A percentile compares a stretch with the other conserved stretches of the same genome.
phyloP scores from a whole-genome alignment of 2,113 vertebrate species.

The Prolemur simus region DNA sequence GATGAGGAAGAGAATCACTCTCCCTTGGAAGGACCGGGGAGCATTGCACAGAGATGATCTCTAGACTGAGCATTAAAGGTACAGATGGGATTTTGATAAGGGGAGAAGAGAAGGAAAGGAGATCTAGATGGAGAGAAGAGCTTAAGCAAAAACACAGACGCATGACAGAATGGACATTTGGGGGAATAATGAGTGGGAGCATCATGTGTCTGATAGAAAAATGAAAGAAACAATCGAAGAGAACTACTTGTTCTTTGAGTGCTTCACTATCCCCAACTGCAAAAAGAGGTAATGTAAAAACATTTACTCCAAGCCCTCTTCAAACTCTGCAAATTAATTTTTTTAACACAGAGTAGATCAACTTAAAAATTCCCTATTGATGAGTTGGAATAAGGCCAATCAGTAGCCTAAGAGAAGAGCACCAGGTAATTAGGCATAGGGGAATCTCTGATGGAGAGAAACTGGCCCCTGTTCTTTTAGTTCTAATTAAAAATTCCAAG shows the following conservation, averaged over 20 bases:
- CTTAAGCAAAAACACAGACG: too few relatives aligned
- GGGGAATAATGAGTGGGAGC: too few relatives aligned
- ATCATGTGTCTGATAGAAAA: background rate
- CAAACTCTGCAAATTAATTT: background rate
- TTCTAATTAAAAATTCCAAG: background rate
- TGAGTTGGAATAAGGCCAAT: background rate
- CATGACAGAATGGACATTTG: rapidly evolving
- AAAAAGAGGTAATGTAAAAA: background rate
- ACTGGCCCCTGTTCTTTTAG: background rate
- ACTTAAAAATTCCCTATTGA: background rate
- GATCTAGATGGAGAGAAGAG: background rate
- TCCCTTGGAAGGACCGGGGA: background rate
- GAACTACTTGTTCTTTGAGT: background rate
- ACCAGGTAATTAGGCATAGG: background rate
- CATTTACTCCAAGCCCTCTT: background rate
- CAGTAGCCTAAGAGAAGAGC: background rate
- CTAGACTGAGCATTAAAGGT: background rate
- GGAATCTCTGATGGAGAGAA: background rate
- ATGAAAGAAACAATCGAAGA: background rate
- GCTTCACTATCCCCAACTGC: background rate
- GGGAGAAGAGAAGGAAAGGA: background rate
- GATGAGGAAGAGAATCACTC: background rate
- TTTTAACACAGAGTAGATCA: background rate
- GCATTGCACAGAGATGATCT: background rate
- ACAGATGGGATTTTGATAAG: background rate